Percentiles rank a stretch among this genome's conserved stretches.
These are phyloP conservation scores for Trichogramma evanescens DNA, from an alignment of 2,888 invertebrate genomes.

Conservation along the genomic window DNA sequence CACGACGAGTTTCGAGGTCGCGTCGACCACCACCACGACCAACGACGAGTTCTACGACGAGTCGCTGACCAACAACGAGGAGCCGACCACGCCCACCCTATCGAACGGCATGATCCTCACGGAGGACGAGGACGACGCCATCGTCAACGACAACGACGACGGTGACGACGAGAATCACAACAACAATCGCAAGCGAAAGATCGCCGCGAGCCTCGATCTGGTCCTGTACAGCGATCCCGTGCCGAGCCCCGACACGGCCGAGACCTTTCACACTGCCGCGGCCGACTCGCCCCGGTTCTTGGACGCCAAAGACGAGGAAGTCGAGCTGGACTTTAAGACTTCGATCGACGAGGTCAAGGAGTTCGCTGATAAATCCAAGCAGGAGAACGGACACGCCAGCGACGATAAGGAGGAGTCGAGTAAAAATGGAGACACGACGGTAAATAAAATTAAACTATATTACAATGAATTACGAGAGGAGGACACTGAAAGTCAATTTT, in stretches of 20 bases:
- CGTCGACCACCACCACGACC: slow-evolving; percentile 32
- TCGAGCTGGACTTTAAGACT: slow-evolving; percentile 26
- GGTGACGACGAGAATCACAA: neutral
- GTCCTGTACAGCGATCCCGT: slow-evolving; percentile 31
- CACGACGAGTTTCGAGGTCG: slow-evolving; percentile 31
- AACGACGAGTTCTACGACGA: slow-evolving; percentile 34
- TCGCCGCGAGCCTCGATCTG: slow-evolving; percentile 39
- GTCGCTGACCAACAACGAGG: slow-evolving; percentile 22
- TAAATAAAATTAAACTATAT: no score
- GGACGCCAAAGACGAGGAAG: neutral
- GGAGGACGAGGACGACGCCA: neutral
- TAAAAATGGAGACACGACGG: no score
- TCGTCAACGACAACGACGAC: neutral
- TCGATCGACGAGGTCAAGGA: slow-evolving; percentile 25
- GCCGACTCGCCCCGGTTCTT: slow-evolving; percentile 47
- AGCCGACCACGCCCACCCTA: neutral
- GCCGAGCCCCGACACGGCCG: slow-evolving; percentile 51
- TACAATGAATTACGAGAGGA: no score
- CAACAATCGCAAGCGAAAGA: slow-evolving; percentile 38
- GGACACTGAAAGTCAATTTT: no score
- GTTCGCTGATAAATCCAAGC: slow-evolving; percentile 7
- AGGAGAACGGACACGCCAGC: slow-evolving; percentile 5
- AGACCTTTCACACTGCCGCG: slow-evolving; percentile 69
- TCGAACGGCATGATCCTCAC: neutral
- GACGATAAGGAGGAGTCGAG: neutral